Evolutionary conservation across 2,888 invertebrate genomes (phyloP).

Genomic region (Metacarcinus magister): DNA sequence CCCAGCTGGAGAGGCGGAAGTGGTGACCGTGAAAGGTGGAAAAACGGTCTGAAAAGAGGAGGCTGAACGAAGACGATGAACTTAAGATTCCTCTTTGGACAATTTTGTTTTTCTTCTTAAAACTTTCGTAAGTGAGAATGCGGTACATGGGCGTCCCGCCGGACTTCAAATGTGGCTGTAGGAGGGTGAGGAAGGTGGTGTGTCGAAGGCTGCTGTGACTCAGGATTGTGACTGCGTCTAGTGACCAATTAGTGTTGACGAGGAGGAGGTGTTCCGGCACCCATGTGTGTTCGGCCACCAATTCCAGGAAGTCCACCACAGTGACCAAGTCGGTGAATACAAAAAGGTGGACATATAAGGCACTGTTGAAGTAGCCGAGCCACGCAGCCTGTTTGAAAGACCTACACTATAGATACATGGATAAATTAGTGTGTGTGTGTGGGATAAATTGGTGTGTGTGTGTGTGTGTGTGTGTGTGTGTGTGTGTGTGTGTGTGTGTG

Average conservation of each 20-base stretch:
- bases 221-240: slow-evolving; percentile 53
- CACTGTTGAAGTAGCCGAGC: slow-evolving; percentile 57
- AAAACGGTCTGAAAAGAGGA: slow-evolving; percentile 69
- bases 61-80: neutral
- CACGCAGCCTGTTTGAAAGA: neutral
- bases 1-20: slow-evolving; percentile 71
- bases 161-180: neutral
- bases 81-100: neutral
- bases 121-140: slow-evolving; percentile 66
- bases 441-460: too few relatives aligned
- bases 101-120: slow-evolving; percentile 11
- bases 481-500: too few relatives aligned
- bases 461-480: too few relatives aligned
- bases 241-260: slow-evolving; percentile 19
- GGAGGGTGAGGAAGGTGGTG: slow-evolving; percentile 60
- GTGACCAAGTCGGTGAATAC: neutral
- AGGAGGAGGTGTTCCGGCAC: slow-evolving; percentile 62
- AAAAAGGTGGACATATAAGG: slow-evolving; percentile 46
- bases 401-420: neutral
- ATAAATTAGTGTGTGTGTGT: too few relatives aligned
- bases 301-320: slow-evolving; percentile 44
- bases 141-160: neutral
- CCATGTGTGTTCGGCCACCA: slow-evolving; percentile 59
- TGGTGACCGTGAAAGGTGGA: slow-evolving; percentile 64
- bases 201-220: neutral